Evolutionary conservation across 2,113 vertebrate species (phyloP).

Genomic region (Chaetops frenatus): DNA sequence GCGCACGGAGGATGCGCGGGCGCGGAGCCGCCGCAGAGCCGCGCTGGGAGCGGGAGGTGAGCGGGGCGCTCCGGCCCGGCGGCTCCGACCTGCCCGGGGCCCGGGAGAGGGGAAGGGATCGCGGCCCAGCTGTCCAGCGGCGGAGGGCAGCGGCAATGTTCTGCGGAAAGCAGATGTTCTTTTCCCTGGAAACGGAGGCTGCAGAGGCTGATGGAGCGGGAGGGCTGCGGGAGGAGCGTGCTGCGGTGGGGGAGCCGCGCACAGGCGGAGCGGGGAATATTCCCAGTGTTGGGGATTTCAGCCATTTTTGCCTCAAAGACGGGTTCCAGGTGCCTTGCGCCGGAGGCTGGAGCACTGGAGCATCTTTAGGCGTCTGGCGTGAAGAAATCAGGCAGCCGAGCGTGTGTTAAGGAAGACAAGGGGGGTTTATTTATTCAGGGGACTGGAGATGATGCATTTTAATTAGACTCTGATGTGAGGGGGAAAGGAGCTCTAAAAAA

Average conservation of each 20-base stretch:
- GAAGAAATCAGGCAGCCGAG: neutral
- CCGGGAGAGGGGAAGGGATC: fast-evolving
- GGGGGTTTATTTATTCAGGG: neutral
- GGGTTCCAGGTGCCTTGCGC: neutral
- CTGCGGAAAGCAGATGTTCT: fast-evolving
- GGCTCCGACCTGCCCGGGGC: neutral
- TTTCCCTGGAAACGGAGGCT: fast-evolving
- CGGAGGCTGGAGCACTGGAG: neutral
- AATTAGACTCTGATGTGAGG: neutral
- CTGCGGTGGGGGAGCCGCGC: neutral
- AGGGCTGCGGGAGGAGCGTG: neutral
- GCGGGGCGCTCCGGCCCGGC: neutral
- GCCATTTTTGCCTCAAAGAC: neutral
- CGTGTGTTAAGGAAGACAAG: neutral
- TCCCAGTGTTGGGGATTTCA: fast-evolving
- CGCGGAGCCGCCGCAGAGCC: neutral
- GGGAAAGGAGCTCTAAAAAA: neutral
- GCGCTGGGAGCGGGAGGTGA: neutral
- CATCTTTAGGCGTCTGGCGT: neutral
- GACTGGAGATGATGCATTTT: neutral
- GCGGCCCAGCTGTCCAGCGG: fast-evolving
- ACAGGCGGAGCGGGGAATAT: neutral
- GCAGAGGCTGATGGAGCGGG: neutral
- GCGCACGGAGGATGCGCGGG: conserved; percentile 4
- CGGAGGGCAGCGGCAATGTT: neutral